Conservation (phyloP, 92 coral and sea anemone species). For the Epizoanthus fatuus region DNA sequence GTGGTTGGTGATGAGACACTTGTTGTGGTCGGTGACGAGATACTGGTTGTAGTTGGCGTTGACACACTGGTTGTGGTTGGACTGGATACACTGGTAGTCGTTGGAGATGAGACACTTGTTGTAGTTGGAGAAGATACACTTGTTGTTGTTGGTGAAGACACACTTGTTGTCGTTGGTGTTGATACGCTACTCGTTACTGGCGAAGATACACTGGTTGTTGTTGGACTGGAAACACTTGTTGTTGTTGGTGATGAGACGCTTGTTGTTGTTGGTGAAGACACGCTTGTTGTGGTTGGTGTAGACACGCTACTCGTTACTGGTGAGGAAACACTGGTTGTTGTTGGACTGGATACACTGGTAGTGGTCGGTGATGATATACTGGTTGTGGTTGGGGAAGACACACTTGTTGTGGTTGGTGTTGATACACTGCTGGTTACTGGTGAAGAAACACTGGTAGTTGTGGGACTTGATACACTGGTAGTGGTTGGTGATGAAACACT, state of each 20-base stretch:
- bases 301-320: too few relatives aligned
- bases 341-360: constrained; percentile 31
- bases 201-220: constrained; percentile 24
- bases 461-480: constrained; percentile 10
- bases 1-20: constrained; percentile 10
- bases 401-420: constrained; percentile 7
- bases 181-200: constrained; percentile 45
- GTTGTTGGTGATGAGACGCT: too few relatives aligned
- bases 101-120: background rate
- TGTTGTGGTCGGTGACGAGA: constrained; percentile 21
- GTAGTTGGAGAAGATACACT: background rate
- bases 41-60: too few relatives aligned
- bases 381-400: constrained; percentile 25
- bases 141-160: constrained; percentile 46
- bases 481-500: constrained; percentile 2
- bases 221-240: too few relatives aligned
- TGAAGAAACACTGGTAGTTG: constrained; percentile 27
- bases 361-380: constrained; percentile 26
- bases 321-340: too few relatives aligned
- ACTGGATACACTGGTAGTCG: constrained; percentile 38
- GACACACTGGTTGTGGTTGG: background rate
- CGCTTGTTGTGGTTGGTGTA: too few relatives aligned
- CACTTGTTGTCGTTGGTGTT: too few relatives aligned
- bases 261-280: constrained; percentile 10
- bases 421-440: too few relatives aligned